Conservation (phyloP, 2,113 vertebrate genomes). For the Cololabis saira region DNA sequence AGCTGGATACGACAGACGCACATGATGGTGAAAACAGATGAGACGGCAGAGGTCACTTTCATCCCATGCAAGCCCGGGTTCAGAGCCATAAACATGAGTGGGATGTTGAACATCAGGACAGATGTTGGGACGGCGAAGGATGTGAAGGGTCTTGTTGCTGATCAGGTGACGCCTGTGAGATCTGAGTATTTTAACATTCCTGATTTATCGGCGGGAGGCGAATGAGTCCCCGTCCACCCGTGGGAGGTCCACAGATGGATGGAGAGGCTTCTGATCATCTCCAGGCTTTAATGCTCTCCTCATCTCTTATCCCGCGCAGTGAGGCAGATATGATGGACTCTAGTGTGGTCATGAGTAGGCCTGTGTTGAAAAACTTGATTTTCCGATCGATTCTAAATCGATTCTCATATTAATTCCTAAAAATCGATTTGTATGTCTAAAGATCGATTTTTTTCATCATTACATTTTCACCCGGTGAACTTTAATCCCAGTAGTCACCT, state of each 20-base stretch:
- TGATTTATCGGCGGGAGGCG: slow-evolving; percentile 19
- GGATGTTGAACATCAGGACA: slow-evolving; percentile 49
- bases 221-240: slow-evolving; percentile 12
- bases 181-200: slow-evolving; percentile 7
- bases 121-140: slow-evolving; percentile 13
- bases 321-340: neutral
- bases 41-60: slow-evolving; percentile 1
- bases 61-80: slow-evolving; percentile 19
- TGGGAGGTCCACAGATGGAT: slow-evolving; percentile 37
- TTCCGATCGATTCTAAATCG: no score
- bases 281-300: slow-evolving; percentile 16
- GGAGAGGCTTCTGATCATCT: slow-evolving; percentile 26
- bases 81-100: slow-evolving; percentile 13
- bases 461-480: no score
- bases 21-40: no score
- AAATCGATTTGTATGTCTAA: no score
- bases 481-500: no score
- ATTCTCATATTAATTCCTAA: no score
- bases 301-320: slow-evolving; percentile 8
- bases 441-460: no score
- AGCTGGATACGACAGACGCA: no score
- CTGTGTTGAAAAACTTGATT: no score
- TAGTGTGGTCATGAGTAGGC: no score
- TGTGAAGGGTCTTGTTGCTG: slow-evolving; percentile 45
- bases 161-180: slow-evolving; percentile 41